Conservation (phyloP, 2,888 invertebrate species). For the Dynastes grantii region DNA sequence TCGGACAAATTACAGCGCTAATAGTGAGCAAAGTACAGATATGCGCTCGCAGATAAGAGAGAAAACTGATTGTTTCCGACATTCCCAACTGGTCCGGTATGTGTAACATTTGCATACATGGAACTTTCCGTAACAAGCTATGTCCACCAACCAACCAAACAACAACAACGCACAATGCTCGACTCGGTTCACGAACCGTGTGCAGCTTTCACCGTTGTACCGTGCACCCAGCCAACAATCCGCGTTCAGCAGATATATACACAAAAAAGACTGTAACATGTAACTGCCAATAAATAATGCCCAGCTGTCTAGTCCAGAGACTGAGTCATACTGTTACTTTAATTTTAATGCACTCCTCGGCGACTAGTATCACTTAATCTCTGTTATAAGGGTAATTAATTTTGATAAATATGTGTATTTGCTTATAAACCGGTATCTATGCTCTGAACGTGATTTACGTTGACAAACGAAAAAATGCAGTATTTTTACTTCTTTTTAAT, state of each 20-base stretch:
- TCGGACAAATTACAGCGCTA: constrained; percentile 15
- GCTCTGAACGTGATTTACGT: constrained; percentile 40
- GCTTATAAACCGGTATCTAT: constrained; percentile 37
- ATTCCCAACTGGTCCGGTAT: constrained; percentile 12
- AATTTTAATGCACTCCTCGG: constrained; percentile 50
- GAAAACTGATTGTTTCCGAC: constrained; percentile 38
- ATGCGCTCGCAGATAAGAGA: constrained; percentile 13
- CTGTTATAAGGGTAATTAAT: constrained; percentile 51
- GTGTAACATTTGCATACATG: constrained; percentile 25
- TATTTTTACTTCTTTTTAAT: constrained; percentile 6
- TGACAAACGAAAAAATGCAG: constrained; percentile 23
- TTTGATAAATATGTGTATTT: constrained; percentile 48
- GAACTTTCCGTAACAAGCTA: constrained; percentile 33
- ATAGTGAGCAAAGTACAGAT: constrained; percentile 15
- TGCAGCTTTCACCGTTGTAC: constrained; percentile 43
- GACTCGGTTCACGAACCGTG: constrained; percentile 24
- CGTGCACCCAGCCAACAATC: constrained; percentile 21
- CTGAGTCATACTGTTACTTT: constrained; percentile 51
- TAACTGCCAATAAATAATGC: constrained; percentile 47
- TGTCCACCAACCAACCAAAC: not conserved
- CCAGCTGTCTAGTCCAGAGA: constrained; percentile 48
- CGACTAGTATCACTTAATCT: constrained; percentile 48
- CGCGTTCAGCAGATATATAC: constrained; percentile 29
- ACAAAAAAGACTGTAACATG: constrained; percentile 34
- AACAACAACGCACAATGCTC: constrained; percentile 23